Evolutionary conservation across 2,797 vertebrate genomes (phyloP), one percentile per base, ranked within the genome.

Genomic region (Argentina silus): DNA sequence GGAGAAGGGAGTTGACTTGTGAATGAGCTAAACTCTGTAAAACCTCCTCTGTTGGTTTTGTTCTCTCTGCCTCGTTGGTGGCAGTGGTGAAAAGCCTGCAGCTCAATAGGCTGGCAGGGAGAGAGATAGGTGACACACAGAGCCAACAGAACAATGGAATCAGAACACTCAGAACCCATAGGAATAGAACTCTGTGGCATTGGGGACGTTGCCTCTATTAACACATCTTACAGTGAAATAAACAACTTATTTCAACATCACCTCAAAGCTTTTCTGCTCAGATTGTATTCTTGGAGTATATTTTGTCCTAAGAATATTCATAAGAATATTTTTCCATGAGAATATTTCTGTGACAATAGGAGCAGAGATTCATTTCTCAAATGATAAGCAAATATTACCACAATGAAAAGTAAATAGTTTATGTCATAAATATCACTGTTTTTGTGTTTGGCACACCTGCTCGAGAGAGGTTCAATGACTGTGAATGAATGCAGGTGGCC

Each of bases 401-500:
- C 36, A 74, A 59, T 80, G 36, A 70, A 79, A 81, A 27, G 67
- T 47, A 59, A 62, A 55, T 21, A 45, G 47, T 74, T 73, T 78
- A 48, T 83, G 36, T 69, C 36, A 63, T 17, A 27, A 15, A 27
- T 14, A 61, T 21, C 7, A 6, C 36, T 61, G 12, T 11, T n/a
- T 61, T 36, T 36, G 14, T 23, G 66, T 74, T 81, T 51, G 64
- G 68, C 57, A 75, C 80, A 88, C 75, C 76, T 85, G 74, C 69
- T 44, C 19, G 70, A 0, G 2, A 72, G 56, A 67, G 59, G 69
- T 78, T 63, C 65, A 53, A 50, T 15, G 57, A 68, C 47, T 78
- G n/a, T n/a, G 59, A 21, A 9, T 36, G 72, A 75, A 70, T 61
- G 76, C 43, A 27, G 53, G 6, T 60, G 48, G 12, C 59, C 57